Base-by-base conservation (phyloP, 2,888 invertebrate species). In the Macroteleia sp. region DNA sequence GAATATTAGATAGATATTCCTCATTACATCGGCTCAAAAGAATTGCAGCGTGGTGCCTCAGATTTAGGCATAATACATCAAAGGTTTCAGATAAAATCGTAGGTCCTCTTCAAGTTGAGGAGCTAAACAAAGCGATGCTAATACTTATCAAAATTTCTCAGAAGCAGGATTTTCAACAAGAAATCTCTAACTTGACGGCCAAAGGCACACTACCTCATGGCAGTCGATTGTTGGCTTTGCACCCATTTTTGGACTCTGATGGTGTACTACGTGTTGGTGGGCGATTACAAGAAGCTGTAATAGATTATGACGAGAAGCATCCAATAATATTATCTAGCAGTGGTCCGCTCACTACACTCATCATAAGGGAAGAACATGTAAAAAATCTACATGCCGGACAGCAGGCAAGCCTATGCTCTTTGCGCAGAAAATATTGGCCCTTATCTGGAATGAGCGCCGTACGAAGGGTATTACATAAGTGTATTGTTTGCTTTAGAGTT, bases 311-410 rank as follows among this genome's bases (percentile, higher is more conserved):
- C 9, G n/a, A 44, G 32, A 36, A 17, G 34, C 44, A 62, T 39
- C 54, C 62, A 0, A 52, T 52, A 9, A 16, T 71, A 9, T 17
- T 71, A 10, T 12, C 71, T 1, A 39, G 17, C 9, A 52, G 42
- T 8, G 52, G 36, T 41, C 22, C 30, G 1, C n/a, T 71, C 10
- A 61, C 70, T 6, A 20, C n/a, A 1, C 17, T 59, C n/a, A 62
- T 62, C 10, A 62, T 62, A 28, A 20, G 22, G 6, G 8, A 70
- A 0, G 48, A 25, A 8, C 62, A 79, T 32, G 41, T 71, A 36
- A 34, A 50, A 1, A 19, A 69, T 16, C 42, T 77, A 2, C 80
- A 77, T 12, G 52, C 66, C 5, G 71, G 62, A 25, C 52, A 39
- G n/a, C 59, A 54, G 1, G 44, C 46, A 25, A 25, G 3, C 6